Conservation (phyloP, 2,888 invertebrate species). For the Meta bourneti region DNA sequence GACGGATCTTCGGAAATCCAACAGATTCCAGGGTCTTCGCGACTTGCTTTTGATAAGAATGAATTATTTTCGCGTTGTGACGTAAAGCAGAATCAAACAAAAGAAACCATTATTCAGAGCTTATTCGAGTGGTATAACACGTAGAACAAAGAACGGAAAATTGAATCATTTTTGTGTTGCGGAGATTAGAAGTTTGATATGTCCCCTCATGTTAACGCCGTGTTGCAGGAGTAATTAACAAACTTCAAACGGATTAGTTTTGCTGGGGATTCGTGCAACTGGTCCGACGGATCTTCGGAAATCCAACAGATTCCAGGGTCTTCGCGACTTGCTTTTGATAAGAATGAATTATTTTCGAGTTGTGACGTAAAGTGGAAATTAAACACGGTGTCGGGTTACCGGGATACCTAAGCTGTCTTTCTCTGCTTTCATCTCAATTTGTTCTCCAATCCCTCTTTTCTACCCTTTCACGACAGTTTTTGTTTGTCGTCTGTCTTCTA, state of each 20-base stretch:
- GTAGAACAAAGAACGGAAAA: not conserved
- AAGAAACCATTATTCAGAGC: conserved; percentile 11
- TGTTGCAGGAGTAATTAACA: conserved; percentile 32
- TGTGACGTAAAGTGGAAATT: not conserved
- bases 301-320: not conserved
- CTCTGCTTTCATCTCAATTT: no score
- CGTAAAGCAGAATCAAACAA: no score
- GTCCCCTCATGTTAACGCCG: conserved; percentile 13
- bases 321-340: not conserved
- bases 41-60: no score
- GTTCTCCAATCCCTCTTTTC: no score
- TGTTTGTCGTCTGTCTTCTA: no score
- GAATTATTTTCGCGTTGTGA: no score
- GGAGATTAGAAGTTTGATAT: not conserved
- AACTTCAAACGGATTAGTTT: conserved; percentile 36
- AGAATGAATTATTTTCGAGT: conserved; percentile 31
- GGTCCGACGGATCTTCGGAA: no score
- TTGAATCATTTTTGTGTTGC: not conserved
- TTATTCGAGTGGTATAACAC: conserved; percentile 21
- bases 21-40: not conserved
- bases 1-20: no score
- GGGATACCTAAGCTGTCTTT: no score
- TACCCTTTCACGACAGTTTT: no score
- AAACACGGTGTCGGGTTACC: no score
- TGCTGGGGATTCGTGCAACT: no score